phyloP scores from a whole-genome alignment of 2,797 vertebrate species.

The Okamejei kenojei region DNA sequence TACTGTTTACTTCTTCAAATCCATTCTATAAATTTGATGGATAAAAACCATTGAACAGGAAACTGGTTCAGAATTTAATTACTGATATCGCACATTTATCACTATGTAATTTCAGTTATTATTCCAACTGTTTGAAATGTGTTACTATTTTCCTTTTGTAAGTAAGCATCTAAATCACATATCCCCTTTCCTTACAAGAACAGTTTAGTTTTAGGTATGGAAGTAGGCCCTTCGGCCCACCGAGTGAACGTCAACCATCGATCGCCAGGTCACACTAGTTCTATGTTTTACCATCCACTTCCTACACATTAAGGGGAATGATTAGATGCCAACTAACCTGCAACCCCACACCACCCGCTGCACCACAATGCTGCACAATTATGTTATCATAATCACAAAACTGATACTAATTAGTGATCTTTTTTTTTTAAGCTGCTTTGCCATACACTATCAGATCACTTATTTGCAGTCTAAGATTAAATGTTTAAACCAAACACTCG shows the following conservation, averaged over 20 bases:
- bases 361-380: not conserved
- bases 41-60: not conserved
- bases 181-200: not conserved
- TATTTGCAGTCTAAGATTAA: not conserved
- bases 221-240: no score
- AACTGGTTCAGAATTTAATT: not conserved
- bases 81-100: not conserved
- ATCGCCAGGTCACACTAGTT: no score
- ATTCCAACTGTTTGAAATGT: not conserved
- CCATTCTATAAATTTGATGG: not conserved
- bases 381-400: not conserved
- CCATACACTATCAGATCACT: not conserved
- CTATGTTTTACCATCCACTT: not conserved
- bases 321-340: no score
- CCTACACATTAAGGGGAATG: no score
- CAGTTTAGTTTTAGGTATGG: no score
- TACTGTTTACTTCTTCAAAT: not conserved
- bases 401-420: not conserved
- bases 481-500: not conserved
- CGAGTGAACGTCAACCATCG: no score
- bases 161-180: not conserved
- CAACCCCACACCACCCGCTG: no score
- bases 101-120: not conserved
- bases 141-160: not conserved
- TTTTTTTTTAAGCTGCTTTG: not conserved